Conservation (phyloP, 2,888 invertebrate species). For the Loripinus fragilis region DNA sequence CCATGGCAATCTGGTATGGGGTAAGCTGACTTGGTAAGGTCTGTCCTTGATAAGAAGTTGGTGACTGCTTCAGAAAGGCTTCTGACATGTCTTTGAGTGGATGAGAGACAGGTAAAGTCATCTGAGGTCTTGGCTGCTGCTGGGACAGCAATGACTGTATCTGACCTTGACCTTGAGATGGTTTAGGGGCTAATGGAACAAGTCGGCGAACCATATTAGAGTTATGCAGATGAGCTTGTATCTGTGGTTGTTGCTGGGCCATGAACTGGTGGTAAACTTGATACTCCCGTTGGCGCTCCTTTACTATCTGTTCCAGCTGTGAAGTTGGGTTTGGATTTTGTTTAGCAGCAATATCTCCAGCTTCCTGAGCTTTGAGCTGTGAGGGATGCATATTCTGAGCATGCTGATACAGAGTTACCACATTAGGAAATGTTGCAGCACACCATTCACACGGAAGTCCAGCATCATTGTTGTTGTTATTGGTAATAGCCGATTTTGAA, state of each 20-base stretch:
- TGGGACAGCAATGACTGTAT: neutral
- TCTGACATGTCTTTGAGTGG: neutral
- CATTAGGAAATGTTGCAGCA: constrained; percentile 72
- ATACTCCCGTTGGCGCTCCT: constrained; percentile 54
- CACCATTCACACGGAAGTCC: constrained; percentile 79
- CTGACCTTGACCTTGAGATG: constrained; percentile 5
- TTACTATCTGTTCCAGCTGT: constrained; percentile 54
- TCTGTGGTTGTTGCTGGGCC: constrained; percentile 49
- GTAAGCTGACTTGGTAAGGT: constrained; percentile 2
- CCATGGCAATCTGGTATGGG: constrained; percentile 35
- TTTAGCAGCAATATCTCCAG: constrained; percentile 58
- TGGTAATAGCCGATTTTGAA: constrained; percentile 20
- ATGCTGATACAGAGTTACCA: constrained; percentile 78
- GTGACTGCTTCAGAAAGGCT: neutral
- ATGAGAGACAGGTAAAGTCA: neutral
- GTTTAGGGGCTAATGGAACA: constrained; percentile 58
- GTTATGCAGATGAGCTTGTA: constrained; percentile 37
- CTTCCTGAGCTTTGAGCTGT: constrained; percentile 74
- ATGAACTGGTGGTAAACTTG: constrained; percentile 58
- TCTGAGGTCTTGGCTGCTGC: neutral
- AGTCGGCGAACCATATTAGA: constrained; percentile 21
- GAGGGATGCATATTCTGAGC: constrained; percentile 73
- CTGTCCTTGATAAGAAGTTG: neutral
- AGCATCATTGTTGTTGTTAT: constrained; percentile 30
- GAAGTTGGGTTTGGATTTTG: constrained; percentile 50